These are phyloP conservation scores for Nomada hirtipes DNA, from an alignment of 2,888 invertebrate genomes.

Conservation along the genomic window DNA sequence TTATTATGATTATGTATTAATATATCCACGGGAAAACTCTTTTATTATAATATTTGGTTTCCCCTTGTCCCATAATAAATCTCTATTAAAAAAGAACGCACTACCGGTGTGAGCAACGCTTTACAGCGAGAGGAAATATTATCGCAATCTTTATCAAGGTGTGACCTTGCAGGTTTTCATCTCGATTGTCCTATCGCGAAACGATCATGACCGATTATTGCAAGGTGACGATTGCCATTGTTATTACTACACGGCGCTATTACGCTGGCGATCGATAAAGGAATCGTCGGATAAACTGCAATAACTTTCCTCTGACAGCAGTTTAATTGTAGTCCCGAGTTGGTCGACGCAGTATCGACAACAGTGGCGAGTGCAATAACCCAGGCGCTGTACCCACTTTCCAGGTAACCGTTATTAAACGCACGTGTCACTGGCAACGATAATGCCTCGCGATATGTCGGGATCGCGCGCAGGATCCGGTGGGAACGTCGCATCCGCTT, in stretches of 20 bases:
- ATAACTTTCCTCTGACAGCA: constrained; percentile 28
- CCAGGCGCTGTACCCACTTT: constrained; percentile 50
- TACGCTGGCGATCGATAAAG: background rate
- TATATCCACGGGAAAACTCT: no score
- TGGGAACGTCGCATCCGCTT: constrained; percentile 53
- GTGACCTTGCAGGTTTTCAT: background rate
- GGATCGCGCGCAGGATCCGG: constrained; percentile 31
- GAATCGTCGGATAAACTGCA: constrained; percentile 15
- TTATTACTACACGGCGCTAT: background rate
- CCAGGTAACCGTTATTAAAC: constrained; percentile 63
- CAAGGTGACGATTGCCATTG: background rate
- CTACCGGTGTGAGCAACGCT: no score
- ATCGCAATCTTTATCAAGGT: background rate
- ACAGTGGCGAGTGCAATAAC: constrained; percentile 56
- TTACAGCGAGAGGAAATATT: background rate
- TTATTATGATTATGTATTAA: no score
- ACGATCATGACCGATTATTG: background rate
- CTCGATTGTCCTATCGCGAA: background rate
- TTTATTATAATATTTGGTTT: no score
- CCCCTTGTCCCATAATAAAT: no score
- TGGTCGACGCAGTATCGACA: constrained; percentile 36
- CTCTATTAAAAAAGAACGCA: no score
- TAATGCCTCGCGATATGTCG: constrained; percentile 57
- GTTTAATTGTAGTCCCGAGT: constrained; percentile 24
- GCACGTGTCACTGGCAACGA: constrained; percentile 60